Evolutionary conservation across 2,113 vertebrate genomes (phyloP), one percentile per base, ranked within the genome.

Genomic region (Scalopus aquaticus): DNA sequence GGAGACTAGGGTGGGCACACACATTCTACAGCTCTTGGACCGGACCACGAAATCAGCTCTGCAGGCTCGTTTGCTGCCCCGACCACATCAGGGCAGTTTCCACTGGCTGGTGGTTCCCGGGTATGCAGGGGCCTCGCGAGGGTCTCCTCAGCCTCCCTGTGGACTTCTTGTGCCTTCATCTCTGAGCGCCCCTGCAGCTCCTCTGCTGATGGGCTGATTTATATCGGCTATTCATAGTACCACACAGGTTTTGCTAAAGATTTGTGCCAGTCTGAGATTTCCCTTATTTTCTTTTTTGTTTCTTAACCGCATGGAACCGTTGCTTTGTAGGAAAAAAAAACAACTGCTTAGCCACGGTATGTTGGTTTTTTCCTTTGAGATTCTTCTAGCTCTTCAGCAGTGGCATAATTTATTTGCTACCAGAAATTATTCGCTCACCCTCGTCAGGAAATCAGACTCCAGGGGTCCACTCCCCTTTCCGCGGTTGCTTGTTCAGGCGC

Each of bases 51-150:
- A 17, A 49, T 30, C 69, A 0, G 32, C 22, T 39, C 32, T 6
- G 0, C 15, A 39, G 13, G 37, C 17, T 32, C 32, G 30, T 6
- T 26, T 60, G 58, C 20, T 60, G 6, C 5, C 32, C 9, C 10
- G 46, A 12, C 22, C 1, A 0, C 22, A 24, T 62, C n/a, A 22
- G 2, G 17, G 3, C 51, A 17, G 3, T 11, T 51, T 16, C 15
- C 49, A 51, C 49, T 13, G 7, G 49, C 12, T 3, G 0, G 78
- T 42, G n/a, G n/a, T 15, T 11, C 0, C 26, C 1, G 54, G 42
- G 4, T 6, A 1, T 16, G 4, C 28, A 0, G 56, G 1, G 37
- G 82, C 5, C 46, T 4, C 5, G 3, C 2, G 1, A 12, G 28
- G 39, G 3, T 6, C 22, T 2, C n/a, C 0, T 3, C 77, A 32